Evolutionary conservation across 1,140 invertebrate species (phyloP).

Genomic region (Oryctes rhinoceros): DNA sequence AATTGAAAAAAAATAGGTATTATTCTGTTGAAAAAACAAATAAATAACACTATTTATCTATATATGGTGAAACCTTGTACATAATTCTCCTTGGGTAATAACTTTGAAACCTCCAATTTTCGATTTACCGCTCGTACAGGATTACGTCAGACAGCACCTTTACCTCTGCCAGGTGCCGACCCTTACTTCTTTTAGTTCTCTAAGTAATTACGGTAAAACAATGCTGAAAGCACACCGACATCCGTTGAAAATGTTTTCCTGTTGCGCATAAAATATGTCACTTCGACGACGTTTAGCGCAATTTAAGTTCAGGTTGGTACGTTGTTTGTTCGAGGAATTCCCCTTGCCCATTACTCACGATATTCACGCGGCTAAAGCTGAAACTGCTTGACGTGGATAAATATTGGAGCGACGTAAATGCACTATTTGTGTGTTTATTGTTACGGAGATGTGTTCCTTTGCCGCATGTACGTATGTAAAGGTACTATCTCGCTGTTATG

Average conservation of each 20-base stretch:
- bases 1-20: too few relatives aligned
- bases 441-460: not conserved
- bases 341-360: not conserved
- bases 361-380: not conserved
- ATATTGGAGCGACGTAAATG: slow-evolving; percentile 8
- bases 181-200: not conserved
- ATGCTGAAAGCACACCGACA: not conserved
- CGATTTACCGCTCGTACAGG: too few relatives aligned
- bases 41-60: too few relatives aligned
- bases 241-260: slow-evolving; percentile 6
- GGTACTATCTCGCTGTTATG: too few relatives aligned
- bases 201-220: slow-evolving; percentile 19
- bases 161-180: too few relatives aligned
- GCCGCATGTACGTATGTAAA: not conserved
- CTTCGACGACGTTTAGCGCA: slow-evolving; percentile 17
- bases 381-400: slow-evolving; percentile 1
- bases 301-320: slow-evolving; percentile 11
- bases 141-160: too few relatives aligned
- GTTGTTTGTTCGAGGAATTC: not conserved
- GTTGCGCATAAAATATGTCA: not conserved
- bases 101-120: too few relatives aligned
- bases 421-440: not conserved
- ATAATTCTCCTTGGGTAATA: too few relatives aligned
- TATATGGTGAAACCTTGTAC: too few relatives aligned
- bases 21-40: too few relatives aligned